phyloP scores from a whole-genome alignment of 2,113 vertebrate genomes.

The Myrmophylax atrothorax region DNA sequence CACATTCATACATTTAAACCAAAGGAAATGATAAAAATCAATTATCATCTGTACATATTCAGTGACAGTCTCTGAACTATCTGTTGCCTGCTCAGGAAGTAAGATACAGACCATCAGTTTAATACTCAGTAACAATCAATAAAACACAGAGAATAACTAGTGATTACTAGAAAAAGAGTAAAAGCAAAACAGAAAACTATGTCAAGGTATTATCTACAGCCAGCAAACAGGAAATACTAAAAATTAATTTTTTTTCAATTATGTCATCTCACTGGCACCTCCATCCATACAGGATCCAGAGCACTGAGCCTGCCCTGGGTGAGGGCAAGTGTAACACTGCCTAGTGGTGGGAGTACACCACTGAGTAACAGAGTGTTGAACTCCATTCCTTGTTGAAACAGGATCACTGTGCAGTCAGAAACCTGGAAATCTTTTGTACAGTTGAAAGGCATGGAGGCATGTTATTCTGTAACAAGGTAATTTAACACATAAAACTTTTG shows the following conservation, averaged over 20 bases:
- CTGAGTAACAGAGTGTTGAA: not conserved
- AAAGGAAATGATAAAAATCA: not conserved
- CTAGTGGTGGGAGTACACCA: not conserved
- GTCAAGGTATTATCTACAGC: not conserved
- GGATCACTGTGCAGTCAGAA: not conserved
- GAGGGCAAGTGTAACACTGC: too few relatives aligned
- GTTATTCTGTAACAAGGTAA: not conserved
- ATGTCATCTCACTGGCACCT: not conserved
- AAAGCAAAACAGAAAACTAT: not conserved
- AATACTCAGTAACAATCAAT: not conserved
- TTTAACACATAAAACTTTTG: not conserved
- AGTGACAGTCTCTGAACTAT: not conserved
- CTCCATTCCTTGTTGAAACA: not conserved
- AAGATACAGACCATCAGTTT: not conserved
- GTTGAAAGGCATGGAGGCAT: not conserved
- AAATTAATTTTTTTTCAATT: not conserved
- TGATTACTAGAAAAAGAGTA: not conserved
- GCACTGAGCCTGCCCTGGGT: not conserved
- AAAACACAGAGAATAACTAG: not conserved
- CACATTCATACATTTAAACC: not conserved
- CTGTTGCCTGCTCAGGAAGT: not conserved
- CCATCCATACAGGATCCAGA: not conserved
- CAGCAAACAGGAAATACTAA: not conserved
- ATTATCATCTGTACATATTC: fast-evolving
- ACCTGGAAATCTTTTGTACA: not conserved